Evolutionary conservation across 2,797 vertebrate genomes (phyloP), one percentile per base, ranked within the genome.

Genomic region (Galaxias olidus): DNA sequence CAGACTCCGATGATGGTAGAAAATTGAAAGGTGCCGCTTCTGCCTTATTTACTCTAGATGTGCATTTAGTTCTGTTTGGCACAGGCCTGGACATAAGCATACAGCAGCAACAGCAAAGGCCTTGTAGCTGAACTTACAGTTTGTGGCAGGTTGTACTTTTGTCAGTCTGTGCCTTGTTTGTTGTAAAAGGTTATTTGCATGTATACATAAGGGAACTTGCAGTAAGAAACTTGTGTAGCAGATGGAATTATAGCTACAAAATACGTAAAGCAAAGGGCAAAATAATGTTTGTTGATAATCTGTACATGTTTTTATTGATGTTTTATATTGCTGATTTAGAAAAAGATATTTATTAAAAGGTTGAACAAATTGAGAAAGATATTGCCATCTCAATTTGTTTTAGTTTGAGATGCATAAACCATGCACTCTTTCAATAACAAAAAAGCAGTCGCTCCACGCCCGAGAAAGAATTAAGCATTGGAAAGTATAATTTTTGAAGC

Each of bases 1-100:
- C 87, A 67, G 75, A 74, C 64, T 71, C 81, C 72, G 0, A 82
- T 76, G 83, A 87, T 81, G 73, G 73, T 76, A 74, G 78, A 80
- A 84, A 79, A 80, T 76, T 74, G 77, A 83, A 80, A 88, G 77
- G 76, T 85, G 85, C 75, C 72, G 84, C 86, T 85, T 85, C 73
- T 63, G 76, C 76, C 77, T 76, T 78, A 78, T 87, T 87, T 86
- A 78, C 84, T 79, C 82, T 83, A 73, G 74, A 61, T 78, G 74
- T 63, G 73, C 69, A 79, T 86, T 87, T 87, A 81, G 75, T 86
- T 84, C 83, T 76, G 77, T 80, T 83, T 84, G 78, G 80, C 84
- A 80, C 62, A n/a, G 66, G 65, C 44, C 15, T 43, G 49, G 60
- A 68, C 81, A 74, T 80, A 70, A 80, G 69, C 43, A 73, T 58